Conservation (phyloP, 1,140 invertebrate species). For the Bombus turneri region DNA sequence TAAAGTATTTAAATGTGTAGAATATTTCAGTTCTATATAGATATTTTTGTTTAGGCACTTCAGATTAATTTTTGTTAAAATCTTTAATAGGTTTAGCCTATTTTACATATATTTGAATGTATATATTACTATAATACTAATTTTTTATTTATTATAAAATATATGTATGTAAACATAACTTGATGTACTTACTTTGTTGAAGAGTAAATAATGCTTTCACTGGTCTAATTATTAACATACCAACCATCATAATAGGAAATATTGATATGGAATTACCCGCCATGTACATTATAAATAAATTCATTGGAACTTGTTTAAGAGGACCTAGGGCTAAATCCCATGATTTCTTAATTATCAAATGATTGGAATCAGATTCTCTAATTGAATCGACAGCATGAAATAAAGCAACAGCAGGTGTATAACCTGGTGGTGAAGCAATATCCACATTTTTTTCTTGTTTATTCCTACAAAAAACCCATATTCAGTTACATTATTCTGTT, state of each 20-base stretch:
- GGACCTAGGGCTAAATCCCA: constrained; percentile 99
- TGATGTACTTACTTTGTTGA: constrained; percentile 86
- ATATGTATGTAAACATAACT: not conserved
- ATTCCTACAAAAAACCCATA: constrained; percentile 70
- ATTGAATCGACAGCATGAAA: constrained; percentile 89
- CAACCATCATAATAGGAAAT: constrained; percentile 99
- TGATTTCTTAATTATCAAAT: constrained; percentile 96
- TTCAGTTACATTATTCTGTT: not conserved
- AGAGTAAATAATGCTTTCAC: constrained; percentile 97
- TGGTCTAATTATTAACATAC: constrained; percentile 98
- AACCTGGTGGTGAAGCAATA: constrained; percentile 92
- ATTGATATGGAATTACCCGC: constrained; percentile 99
- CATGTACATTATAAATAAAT: constrained; percentile 99
- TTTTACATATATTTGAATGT: not conserved
- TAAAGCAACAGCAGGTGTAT: constrained; percentile 87
- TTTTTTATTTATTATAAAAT: constrained; percentile 2
- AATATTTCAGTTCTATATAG: not conserved
- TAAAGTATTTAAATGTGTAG: not conserved
- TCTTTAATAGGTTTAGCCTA: not conserved
- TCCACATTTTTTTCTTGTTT: constrained; percentile 81
- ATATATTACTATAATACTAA: not conserved
- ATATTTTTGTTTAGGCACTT: not conserved
- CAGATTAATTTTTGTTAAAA: not conserved
- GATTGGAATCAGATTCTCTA: constrained; percentile 89
- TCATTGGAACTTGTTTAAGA: constrained; percentile 98